Evolutionary conservation across 2,888 invertebrate genomes (phyloP), one percentile per base, ranked within the genome.

Genomic region (Hirtodrosophila duncani): DNA sequence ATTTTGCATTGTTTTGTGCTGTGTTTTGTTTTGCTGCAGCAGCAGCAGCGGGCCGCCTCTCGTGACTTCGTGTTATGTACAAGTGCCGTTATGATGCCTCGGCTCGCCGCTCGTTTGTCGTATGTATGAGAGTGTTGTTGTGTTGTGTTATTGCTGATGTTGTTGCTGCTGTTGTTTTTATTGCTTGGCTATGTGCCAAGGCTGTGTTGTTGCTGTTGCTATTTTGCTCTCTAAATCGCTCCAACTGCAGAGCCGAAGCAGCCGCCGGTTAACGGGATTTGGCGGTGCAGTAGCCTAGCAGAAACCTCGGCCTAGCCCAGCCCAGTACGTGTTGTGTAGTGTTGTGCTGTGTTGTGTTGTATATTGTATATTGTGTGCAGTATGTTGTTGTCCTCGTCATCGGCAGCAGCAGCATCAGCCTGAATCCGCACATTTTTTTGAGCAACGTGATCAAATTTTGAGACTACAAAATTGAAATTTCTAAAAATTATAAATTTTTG

Each of bases 1-100:
- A 81, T 82, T 82, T 72, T 82, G 82, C 79, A 75, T 81, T 81
- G 83, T 81, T 78, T 83, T 82, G 83, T 83, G 80, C 81, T 82
- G 78, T 67, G 70, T 81, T 81, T 80, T 78, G 77, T 81, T 82
- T 70, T 77, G 75, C 60, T 67, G 64, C 56, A 64, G 48, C 68
- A 58, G 45, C 38, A 36, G 23, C 26, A 10, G 61, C 64, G 58
- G 64, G 55, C 68, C 59, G 66, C 63, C 62, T 63, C 59, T 67
- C 62, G 65, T 67, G 70, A 70, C 70, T 77, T 74, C 75, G 79
- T 67, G 68, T 67, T 79, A 79, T 78, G 17, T 68, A 71, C 66
- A 67, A 61, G 33, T 39, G n/a, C 56, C 68, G 68, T 71, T 75
- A 71, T 75, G 71, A 74, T 74, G 57, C n/a, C 52, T 78, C 72